Percentiles rank a stretch among this genome's conserved stretches.
Conservation (phyloP, 30 jellyfish, hydroid and myxozoan genomes). For the Mastigias papua region DNA sequence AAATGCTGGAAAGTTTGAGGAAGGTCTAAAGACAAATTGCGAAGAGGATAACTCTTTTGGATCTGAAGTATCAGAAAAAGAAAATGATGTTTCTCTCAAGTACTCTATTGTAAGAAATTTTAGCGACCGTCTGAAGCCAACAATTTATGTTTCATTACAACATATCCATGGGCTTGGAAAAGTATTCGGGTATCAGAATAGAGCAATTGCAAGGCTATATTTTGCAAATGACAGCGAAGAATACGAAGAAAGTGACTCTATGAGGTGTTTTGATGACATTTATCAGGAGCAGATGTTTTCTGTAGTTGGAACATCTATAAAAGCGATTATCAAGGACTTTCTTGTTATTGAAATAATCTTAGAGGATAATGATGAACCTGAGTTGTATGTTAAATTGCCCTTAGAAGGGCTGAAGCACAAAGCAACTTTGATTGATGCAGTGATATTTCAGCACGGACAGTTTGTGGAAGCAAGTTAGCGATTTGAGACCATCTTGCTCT, state of each 20-base stretch:
- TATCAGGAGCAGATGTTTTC: constrained; percentile 77
- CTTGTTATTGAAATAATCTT: constrained; percentile 70
- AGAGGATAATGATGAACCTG: constrained; percentile 54
- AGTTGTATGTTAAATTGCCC: constrained; percentile 34
- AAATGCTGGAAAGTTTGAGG: background rate
- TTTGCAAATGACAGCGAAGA: constrained; percentile 51
- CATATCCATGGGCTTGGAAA: constrained; percentile 56
- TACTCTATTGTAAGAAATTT: constrained; percentile 72
- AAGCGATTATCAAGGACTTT: constrained; percentile 60
- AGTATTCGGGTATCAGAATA: constrained; percentile 3
- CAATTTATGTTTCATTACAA: constrained; percentile 61
- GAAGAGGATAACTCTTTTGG: background rate
- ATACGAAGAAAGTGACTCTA: constrained; percentile 51
- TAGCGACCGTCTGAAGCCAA: constrained; percentile 65
- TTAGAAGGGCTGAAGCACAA: constrained; percentile 50
- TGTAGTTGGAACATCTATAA: constrained; percentile 58
- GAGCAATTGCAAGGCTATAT: constrained; percentile 32
- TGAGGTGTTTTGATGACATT: constrained; percentile 38
- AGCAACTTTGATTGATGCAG: constrained; percentile 65
- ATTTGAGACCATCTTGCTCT: background rate
- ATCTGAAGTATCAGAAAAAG: background rate
- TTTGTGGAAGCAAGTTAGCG: background rate
- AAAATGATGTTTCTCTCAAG: constrained; percentile 14
- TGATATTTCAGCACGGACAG: constrained; percentile 26
- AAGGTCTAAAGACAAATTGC: background rate